A percentile compares a stretch with the other conserved stretches of the same genome.
Evolutionary conservation across 2,113 vertebrate genomes (phyloP).

Genomic region (Meles meles): DNA sequence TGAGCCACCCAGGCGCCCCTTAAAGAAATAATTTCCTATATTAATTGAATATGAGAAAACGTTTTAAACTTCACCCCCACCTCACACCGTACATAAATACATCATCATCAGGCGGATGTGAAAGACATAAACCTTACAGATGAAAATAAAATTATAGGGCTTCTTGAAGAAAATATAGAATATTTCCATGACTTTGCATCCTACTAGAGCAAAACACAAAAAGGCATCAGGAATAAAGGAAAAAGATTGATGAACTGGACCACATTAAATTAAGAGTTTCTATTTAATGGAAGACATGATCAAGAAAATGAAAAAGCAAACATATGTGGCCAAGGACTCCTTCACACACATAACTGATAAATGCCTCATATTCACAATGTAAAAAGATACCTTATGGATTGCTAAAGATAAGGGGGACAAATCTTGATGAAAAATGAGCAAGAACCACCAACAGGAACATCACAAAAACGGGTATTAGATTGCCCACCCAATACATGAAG

Average conservation of each 20-base stretch:
- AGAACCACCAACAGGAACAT: background rate
- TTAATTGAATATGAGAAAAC: background rate
- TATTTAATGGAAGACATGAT: background rate
- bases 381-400: background rate
- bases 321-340: background rate
- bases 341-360: background rate
- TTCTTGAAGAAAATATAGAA: slow-evolving; percentile 9
- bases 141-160: background rate
- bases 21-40: background rate
- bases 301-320: background rate
- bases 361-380: background rate
- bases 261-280: background rate
- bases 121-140: background rate
- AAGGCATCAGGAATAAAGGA: background rate
- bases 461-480: background rate
- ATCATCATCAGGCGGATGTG: background rate
- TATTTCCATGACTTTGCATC: background rate
- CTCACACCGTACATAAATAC: background rate
- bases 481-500: background rate
- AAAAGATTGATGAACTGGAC: background rate
- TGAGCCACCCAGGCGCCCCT: too few species aligned
- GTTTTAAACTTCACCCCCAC: background rate
- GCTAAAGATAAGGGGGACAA: background rate
- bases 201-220: background rate
- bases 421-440: background rate